A percentile compares a stretch with the other conserved stretches of the same genome.
phyloP scores from a whole-genome alignment of 2,113 vertebrate species.

The Phalacrocorax carbo region DNA sequence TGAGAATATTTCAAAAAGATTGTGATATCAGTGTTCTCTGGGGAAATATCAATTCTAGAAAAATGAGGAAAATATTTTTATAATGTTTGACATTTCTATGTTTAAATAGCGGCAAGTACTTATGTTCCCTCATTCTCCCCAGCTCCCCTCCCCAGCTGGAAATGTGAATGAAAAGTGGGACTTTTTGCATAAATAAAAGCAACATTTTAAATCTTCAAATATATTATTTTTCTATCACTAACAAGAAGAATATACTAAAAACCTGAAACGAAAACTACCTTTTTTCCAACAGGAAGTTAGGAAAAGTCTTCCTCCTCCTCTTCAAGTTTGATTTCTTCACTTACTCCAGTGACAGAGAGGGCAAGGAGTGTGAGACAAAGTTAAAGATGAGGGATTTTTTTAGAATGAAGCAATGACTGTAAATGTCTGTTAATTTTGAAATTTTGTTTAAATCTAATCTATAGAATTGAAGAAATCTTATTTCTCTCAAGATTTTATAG shows the following conservation, averaged over 20 bases:
- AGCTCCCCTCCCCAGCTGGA: neutral
- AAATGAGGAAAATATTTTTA: neutral
- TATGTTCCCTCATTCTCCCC: neutral
- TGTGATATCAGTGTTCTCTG: neutral
- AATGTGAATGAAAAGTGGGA: neutral
- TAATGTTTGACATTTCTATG: neutral
- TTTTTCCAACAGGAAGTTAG: neutral
- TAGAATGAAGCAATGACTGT: neutral
- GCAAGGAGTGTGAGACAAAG: neutral
- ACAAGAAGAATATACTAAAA: neutral
- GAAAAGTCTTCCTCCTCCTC: neutral
- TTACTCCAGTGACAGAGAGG: neutral
- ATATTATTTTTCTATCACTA: neutral
- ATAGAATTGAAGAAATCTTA: neutral
- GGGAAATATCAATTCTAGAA: neutral
- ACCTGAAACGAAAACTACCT: neutral
- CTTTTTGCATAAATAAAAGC: neutral
- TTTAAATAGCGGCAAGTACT: neutral
- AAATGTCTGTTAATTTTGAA: neutral
- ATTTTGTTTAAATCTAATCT: neutral
- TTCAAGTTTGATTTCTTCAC: neutral
- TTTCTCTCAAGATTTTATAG: neutral
- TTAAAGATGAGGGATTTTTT: neutral
- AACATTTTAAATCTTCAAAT: neutral
- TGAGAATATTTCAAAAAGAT: neutral